Conservation (phyloP, 2,888 invertebrate genomes). For the Lissocephala sabroskyi region DNA sequence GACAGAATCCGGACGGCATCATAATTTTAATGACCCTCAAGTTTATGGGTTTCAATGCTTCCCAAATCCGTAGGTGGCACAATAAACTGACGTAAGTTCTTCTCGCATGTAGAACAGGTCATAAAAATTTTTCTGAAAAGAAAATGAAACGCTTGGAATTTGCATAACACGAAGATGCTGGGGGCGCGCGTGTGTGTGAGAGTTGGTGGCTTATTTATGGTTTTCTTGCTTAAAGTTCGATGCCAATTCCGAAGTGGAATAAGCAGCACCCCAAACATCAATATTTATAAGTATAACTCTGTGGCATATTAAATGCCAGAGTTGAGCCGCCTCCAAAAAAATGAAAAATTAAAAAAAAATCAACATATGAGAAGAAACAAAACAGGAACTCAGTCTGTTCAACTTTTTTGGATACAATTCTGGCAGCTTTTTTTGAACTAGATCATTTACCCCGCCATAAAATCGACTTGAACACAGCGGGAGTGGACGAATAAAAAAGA, state of each 20-base stretch:
- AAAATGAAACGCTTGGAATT: conserved; percentile 29
- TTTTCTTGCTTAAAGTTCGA: conserved; percentile 33
- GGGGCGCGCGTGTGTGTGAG: conserved; percentile 4
- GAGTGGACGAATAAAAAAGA: too few species aligned
- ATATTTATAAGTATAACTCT: conserved; percentile 38
- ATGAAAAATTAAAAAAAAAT: conserved; percentile 8
- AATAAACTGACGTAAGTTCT: too few species aligned
- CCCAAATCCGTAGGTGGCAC: too few species aligned
- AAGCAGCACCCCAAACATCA: conserved; percentile 15
- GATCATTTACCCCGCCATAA: too few species aligned
- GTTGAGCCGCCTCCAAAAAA: conserved; percentile 35
- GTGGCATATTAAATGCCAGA: conserved; percentile 51
- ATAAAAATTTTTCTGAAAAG: not conserved
- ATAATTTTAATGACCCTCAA: too few species aligned
- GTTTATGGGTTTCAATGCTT: too few species aligned
- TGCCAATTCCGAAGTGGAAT: conserved; percentile 22
- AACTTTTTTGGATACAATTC: too few species aligned
- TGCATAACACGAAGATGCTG: conserved; percentile 43
- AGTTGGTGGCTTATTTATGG: conserved; percentile 43
- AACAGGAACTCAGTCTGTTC: not conserved
- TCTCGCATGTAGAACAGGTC: not conserved
- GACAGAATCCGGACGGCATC: too few species aligned
- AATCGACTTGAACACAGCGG: too few species aligned
- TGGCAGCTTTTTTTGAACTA: too few species aligned
- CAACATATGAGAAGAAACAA: conserved; percentile 2